A percentile compares a stretch with the other conserved stretches of the same genome.
Conservation (phyloP, 2,797 vertebrate genomes). For the Semotilus atromaculatus region DNA sequence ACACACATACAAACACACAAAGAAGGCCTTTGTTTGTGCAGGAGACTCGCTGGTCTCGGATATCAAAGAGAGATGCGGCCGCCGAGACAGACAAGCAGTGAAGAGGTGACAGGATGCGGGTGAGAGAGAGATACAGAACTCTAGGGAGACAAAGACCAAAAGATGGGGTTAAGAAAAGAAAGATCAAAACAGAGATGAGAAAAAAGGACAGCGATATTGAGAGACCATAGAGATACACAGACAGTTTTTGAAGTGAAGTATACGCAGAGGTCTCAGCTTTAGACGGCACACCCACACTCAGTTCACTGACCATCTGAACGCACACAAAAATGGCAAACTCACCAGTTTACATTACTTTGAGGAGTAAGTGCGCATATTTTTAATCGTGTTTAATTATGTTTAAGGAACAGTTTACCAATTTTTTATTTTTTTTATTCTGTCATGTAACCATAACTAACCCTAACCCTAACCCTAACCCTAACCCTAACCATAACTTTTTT, state of each 20-base stretch:
- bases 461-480: no score
- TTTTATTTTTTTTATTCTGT: no score
- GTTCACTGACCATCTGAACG: not conserved
- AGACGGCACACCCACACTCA: slow-evolving; percentile 16
- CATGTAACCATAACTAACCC: no score
- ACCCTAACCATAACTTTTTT: no score
- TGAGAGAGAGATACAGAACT: slow-evolving; percentile 45
- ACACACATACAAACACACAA: slow-evolving; percentile 51
- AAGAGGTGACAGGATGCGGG: slow-evolving; percentile 56
- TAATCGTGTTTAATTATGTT: not conserved
- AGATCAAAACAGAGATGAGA: slow-evolving; percentile 46
- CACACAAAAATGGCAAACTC: not conserved
- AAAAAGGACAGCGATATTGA: slow-evolving; percentile 39
- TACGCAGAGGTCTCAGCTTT: not conserved
- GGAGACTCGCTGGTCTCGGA: slow-evolving; percentile 58
- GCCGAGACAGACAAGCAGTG: slow-evolving; percentile 53
- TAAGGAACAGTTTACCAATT: not conserved
- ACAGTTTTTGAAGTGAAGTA: slow-evolving; percentile 45
- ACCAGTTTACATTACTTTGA: not conserved
- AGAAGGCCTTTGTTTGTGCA: slow-evolving; percentile 59
- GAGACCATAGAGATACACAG: slow-evolving; percentile 31
- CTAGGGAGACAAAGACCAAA: slow-evolving; percentile 46
- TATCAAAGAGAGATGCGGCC: slow-evolving; percentile 60
- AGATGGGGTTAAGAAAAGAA: slow-evolving; percentile 49
- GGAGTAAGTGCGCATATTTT: not conserved